Percentiles rank a stretch among this genome's conserved stretches.
Evolutionary conservation across 2,888 invertebrate species (phyloP).

Genomic region (Magallana nippona): DNA sequence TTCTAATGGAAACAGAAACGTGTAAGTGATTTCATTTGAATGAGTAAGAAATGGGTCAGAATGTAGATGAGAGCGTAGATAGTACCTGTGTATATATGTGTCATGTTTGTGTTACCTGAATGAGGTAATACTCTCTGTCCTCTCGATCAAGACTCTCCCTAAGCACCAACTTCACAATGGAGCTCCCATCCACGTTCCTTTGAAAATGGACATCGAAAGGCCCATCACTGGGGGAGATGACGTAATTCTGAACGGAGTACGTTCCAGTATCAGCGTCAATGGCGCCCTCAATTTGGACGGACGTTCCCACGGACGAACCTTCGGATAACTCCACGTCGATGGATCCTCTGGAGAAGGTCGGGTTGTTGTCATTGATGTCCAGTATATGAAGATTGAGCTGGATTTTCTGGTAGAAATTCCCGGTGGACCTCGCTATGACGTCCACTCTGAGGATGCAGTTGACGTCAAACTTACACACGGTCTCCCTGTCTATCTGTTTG

Average conservation of each 20-base stretch:
- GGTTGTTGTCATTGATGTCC: conserved; percentile 72
- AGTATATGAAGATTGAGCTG: conserved; percentile 63
- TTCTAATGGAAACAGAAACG: neutral
- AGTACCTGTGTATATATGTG: neutral
- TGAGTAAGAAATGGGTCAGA: neutral
- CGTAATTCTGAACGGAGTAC: conserved; percentile 39
- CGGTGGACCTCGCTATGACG: conserved; percentile 59
- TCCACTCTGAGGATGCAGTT: conserved; percentile 55
- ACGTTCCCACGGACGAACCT: conserved; percentile 56
- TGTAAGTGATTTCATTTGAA: neutral
- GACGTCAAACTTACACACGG: conserved; percentile 55
- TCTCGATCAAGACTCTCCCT: conserved; percentile 41
- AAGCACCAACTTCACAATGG: conserved; percentile 43
- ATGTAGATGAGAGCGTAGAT: neutral
- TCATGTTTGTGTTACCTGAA: conserved; percentile 46
- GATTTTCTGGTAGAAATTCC: conserved; percentile 65
- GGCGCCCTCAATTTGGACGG: conserved; percentile 59
- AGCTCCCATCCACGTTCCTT: conserved; percentile 43
- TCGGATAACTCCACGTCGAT: conserved; percentile 57
- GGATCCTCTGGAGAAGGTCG: conserved; percentile 57
- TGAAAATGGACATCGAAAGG: conserved; percentile 44
- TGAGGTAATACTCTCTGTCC: conserved; percentile 38
- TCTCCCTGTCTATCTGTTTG: conserved; percentile 57
- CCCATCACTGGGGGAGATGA: conserved; percentile 12
- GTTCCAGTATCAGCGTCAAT: conserved; percentile 56